These are phyloP conservation scores for Tortrix viridana DNA, from an alignment of 2,888 invertebrate species.

Conservation along the genomic window DNA sequence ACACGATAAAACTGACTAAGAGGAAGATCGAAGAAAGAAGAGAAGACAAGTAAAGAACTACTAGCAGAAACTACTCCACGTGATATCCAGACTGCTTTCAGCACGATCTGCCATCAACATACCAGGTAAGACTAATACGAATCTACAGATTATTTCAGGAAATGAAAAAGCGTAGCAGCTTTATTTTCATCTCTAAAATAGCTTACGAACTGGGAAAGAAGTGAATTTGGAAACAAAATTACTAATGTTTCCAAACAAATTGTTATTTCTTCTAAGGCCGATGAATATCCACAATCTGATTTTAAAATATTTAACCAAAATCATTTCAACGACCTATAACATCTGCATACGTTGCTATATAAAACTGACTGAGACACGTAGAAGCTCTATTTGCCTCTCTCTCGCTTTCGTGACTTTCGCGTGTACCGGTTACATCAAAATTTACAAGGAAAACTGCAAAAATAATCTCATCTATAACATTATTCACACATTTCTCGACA, in stretches of 20 bases:
- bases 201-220: background rate
- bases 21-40: slow-evolving; percentile 48
- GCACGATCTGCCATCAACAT: slow-evolving; percentile 19
- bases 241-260: background rate
- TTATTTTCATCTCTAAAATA: background rate
- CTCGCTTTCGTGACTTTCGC: slow-evolving; percentile 37
- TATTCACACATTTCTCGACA: background rate
- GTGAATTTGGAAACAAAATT: background rate
- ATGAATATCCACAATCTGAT: no score
- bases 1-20: slow-evolving; percentile 21
- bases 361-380: slow-evolving; percentile 29
- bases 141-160: background rate
- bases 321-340: slow-evolving; percentile 5
- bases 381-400: slow-evolving; percentile 35
- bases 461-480: background rate
- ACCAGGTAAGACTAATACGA: slow-evolving; percentile 35
- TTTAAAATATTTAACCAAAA: background rate
- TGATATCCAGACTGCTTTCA: slow-evolving; percentile 10
- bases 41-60: slow-evolving; percentile 43
- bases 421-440: slow-evolving; percentile 25
- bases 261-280: no score
- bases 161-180: background rate
- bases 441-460: slow-evolving; percentile 2
- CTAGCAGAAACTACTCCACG: slow-evolving; percentile 4
- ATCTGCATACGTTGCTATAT: slow-evolving; percentile 27